Evolutionary conservation across 1,140 invertebrate species (phyloP), one percentile per base, ranked within the genome.

Genomic region (Eufriesea mexicana): DNA sequence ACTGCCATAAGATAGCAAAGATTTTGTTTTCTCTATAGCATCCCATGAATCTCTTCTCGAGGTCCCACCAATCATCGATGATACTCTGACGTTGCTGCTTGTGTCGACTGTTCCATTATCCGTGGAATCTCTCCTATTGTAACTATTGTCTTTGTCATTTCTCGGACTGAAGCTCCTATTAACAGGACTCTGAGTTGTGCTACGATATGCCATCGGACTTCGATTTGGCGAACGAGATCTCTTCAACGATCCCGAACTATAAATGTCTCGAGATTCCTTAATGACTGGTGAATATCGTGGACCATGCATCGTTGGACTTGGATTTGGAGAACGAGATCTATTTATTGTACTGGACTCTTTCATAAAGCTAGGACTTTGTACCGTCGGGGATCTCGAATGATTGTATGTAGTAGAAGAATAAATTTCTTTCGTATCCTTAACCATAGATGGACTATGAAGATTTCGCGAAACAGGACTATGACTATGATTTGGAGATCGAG

Each of bases 31-130:
- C n/a, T 97, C 96, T 42, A 97, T 96, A 1, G 96, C 96, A 90
- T 98, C 97, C 97, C 97, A 97, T 14, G 97, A 97, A 89, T 97
- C 97, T 76, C 96, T 95, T 84, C 97, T 95, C 0, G 95, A 93
- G 14, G 95, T 93, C 45, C 95, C 95, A 5, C 95, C 94, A 87
- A 96, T 95, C 88, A 96, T 95, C n/a, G 96, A 96, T 6, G 96
- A 96, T 9, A 96, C 96, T 92, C 87, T 59, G 18, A 97, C 95
- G 84, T 96, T 97, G 45, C 96, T 96, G 74, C 95, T 96, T 23
- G 96, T 96, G 90, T 97, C 96, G 28, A 96, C 94, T 18, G 95
- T 94, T 55, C 94, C 94, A 25, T 91, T 93, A 10, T 93, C 90
- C n/a, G 70, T 82, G 7, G 89, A 92, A 78, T 87, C 86, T 83